phyloP scores from a whole-genome alignment of 2,888 invertebrate species.

The Exocentrus adspersus region DNA sequence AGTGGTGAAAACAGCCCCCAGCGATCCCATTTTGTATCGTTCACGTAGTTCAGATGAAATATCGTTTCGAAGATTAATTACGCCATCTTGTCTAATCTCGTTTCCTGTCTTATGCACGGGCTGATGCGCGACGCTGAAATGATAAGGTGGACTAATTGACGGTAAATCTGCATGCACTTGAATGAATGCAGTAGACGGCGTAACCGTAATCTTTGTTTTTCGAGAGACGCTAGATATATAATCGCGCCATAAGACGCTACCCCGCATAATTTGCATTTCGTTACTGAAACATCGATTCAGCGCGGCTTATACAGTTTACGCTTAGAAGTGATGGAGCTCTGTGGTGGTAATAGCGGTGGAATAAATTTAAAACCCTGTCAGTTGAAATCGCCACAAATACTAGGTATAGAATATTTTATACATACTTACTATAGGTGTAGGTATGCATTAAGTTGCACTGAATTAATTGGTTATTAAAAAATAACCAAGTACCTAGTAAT shows the following conservation, averaged over 20 bases:
- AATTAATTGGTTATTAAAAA: too few relatives aligned
- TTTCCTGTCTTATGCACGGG: neutral
- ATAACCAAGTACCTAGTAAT: too few relatives aligned
- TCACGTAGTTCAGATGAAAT: neutral
- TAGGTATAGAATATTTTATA: too few relatives aligned
- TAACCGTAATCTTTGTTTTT: neutral
- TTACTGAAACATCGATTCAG: neutral
- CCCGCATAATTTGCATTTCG: neutral
- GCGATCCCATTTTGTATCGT: neutral
- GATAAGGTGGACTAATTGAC: slow-evolving; percentile 3
- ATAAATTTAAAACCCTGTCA: too few relatives aligned
- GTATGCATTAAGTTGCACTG: too few relatives aligned
- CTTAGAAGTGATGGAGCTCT: too few relatives aligned
- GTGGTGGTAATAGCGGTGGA: too few relatives aligned
- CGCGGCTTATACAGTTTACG: neutral
- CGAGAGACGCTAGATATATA: neutral
- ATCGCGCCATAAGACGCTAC: neutral
- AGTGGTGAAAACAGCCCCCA: too few relatives aligned
- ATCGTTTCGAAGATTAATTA: neutral
- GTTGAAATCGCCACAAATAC: too few relatives aligned
- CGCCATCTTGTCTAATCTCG: neutral
- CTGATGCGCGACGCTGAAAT: neutral
- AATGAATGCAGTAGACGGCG: neutral
- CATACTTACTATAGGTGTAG: too few relatives aligned
- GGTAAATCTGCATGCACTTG: neutral